Conservation (phyloP, 2,113 vertebrate genomes). For the Physeter macrocephalus region DNA sequence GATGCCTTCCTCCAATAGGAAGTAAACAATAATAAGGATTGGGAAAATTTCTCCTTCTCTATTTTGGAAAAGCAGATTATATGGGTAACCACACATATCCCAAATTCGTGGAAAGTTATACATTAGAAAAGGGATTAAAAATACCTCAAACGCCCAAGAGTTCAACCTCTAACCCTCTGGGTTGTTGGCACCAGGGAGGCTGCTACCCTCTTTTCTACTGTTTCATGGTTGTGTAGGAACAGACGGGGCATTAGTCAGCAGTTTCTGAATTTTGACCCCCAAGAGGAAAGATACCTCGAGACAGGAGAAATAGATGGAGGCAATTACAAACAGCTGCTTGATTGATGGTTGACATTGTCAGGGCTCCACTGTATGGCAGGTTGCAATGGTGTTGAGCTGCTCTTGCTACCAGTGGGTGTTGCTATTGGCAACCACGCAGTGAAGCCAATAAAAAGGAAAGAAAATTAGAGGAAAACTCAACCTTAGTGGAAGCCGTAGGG, state of each 20-base stretch:
- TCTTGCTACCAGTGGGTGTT: conserved; percentile 79
- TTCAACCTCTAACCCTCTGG: neutral
- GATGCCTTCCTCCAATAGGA: neutral
- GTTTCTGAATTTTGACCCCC: conserved; percentile 81
- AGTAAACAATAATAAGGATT: neutral
- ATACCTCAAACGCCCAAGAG: neutral
- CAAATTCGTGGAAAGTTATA: conserved; percentile 17
- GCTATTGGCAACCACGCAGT: conserved; percentile 83
- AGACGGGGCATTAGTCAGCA: conserved; percentile 82
- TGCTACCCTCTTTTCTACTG: neutral
- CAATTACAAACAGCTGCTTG: conserved; percentile 83
- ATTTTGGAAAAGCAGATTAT: neutral
- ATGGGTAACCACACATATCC: neutral
- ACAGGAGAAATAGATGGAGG: conserved; percentile 86
- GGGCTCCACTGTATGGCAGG: conserved; percentile 78
- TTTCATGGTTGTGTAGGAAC: conserved; percentile 59
- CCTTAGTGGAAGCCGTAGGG: conserved; percentile 76
- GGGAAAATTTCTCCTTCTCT: neutral
- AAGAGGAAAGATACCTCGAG: conserved; percentile 78
- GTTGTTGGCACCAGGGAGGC: neutral
- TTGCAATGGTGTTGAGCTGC: conserved; percentile 76
- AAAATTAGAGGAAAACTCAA: conserved; percentile 79
- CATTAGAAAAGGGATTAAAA: conserved; percentile 37
- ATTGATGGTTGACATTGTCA: conserved; percentile 87
- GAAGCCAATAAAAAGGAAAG: conserved; percentile 82